Percentiles rank a stretch among this genome's conserved stretches.
phyloP scores from a whole-genome alignment of 2,113 vertebrate genomes.

The Crotalus tigris region DNA sequence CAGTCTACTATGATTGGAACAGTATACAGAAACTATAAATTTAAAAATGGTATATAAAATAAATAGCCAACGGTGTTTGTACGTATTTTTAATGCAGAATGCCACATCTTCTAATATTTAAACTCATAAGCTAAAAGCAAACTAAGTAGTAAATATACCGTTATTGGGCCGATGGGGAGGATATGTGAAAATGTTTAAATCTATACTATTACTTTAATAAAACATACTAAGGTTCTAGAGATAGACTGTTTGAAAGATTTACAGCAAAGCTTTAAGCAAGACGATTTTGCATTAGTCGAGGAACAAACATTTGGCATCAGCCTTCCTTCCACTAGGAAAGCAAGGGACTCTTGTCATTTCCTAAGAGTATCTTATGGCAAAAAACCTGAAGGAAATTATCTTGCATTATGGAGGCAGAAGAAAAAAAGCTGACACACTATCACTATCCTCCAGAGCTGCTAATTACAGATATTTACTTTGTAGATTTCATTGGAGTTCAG shows the following conservation, averaged over 20 bases:
- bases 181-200: not conserved
- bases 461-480: not conserved
- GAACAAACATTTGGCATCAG: not conserved
- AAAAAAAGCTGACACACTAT: not conserved
- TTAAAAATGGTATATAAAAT: not conserved
- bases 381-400: not conserved
- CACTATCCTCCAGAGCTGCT: not conserved
- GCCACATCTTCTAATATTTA: not conserved
- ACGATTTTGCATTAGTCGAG: slow-evolving; percentile 8
- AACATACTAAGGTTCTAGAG: not conserved
- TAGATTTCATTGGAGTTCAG: not conserved
- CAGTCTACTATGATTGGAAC: not conserved
- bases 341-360: not conserved
- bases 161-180: not conserved
- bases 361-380: not conserved
- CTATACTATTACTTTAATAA: slow-evolving; percentile 11
- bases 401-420: not conserved
- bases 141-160: not conserved
- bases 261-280: slow-evolving; percentile 1
- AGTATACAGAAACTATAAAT: not conserved
- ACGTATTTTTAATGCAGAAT: not conserved
- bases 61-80: not conserved
- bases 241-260: not conserved
- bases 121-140: not conserved
- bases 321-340: not conserved